Evolutionary conservation across 92 coral and sea anemone species (phyloP).

Genomic region (Porites rus): DNA sequence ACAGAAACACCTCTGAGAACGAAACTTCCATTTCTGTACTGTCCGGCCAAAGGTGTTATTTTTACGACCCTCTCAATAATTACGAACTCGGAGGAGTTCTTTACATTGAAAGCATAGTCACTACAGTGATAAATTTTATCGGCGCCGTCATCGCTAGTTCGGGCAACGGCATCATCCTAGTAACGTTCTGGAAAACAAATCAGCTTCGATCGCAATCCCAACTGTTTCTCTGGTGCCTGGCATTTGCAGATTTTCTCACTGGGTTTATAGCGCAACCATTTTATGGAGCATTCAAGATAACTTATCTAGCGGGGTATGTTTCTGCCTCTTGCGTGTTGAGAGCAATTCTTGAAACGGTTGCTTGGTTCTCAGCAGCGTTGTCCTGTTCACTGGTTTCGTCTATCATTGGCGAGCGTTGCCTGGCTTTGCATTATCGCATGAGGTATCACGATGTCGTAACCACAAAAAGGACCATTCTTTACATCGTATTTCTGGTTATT

Average conservation of each 20-base stretch:
- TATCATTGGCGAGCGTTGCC: slow-evolving; percentile 65
- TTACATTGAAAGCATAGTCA: slow-evolving; percentile 16
- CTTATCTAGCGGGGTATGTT: slow-evolving; percentile 34
- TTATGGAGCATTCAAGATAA: slow-evolving; percentile 55
- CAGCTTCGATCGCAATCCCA: slow-evolving; percentile 61
- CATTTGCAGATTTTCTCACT: slow-evolving; percentile 63
- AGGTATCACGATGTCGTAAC: slow-evolving; percentile 50
- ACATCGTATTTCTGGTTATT: slow-evolving; percentile 18
- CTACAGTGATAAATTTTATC: slow-evolving; percentile 52
- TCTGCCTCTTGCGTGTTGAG: slow-evolving; percentile 40
- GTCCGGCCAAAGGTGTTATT: slow-evolving; percentile 12
- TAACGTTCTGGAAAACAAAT: slow-evolving; percentile 62
- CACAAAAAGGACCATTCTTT: slow-evolving; percentile 24
- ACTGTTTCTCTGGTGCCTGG: slow-evolving; percentile 50
- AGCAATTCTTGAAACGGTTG: slow-evolving; percentile 53
- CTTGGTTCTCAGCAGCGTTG: slow-evolving; percentile 75
- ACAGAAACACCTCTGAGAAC: neutral
- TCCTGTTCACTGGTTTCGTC: slow-evolving; percentile 44
- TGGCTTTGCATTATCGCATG: slow-evolving; percentile 61
- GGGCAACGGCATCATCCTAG: slow-evolving; percentile 53
- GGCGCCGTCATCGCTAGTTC: slow-evolving; percentile 37
- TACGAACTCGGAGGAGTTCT: slow-evolving; percentile 30
- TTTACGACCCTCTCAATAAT: slow-evolving; percentile 14
- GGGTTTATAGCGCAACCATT: slow-evolving; percentile 70
- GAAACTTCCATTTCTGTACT: neutral